Conservation (phyloP, 1,140 invertebrate species). For the Scylla paramamosain region DNA sequence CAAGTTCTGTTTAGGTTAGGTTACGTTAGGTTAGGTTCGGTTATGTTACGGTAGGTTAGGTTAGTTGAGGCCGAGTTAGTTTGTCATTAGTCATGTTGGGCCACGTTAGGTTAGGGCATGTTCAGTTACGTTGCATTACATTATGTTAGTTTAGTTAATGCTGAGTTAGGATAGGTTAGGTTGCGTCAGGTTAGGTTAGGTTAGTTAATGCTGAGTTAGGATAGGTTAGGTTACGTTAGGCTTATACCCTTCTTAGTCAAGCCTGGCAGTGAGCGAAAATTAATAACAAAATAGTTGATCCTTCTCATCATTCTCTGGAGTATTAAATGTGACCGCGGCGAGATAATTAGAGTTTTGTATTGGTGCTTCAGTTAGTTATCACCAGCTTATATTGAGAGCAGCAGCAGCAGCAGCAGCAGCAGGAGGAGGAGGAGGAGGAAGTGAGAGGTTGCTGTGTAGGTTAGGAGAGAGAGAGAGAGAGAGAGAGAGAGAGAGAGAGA, state of each 20-base stretch:
- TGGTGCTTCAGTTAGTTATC: not conserved
- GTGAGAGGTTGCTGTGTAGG: no score
- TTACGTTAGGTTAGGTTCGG: not conserved
- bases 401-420: not conserved
- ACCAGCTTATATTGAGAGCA: not conserved
- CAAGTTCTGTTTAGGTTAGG: no score
- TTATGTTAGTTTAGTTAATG: not conserved
- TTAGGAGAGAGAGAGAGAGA: no score
- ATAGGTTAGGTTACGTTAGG: not conserved
- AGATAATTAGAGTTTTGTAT: slow-evolving; percentile 11
- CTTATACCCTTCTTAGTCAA: no score
- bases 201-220: not conserved
- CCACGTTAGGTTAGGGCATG: not conserved
- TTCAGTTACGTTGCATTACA: no score
- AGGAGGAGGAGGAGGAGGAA: not conserved
- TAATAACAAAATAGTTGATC: not conserved
- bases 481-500: no score
- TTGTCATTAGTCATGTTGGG: no score
- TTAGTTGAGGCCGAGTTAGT: not conserved
- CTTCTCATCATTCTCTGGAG: not conserved
- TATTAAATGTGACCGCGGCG: not conserved
- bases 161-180: not conserved
- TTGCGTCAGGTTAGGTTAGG: not conserved
- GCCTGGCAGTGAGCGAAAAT: no score
- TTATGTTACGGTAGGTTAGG: not conserved